Evolutionary conservation across 2,113 vertebrate species (phyloP).

Genomic region (Paraplagusia blochii): DNA sequence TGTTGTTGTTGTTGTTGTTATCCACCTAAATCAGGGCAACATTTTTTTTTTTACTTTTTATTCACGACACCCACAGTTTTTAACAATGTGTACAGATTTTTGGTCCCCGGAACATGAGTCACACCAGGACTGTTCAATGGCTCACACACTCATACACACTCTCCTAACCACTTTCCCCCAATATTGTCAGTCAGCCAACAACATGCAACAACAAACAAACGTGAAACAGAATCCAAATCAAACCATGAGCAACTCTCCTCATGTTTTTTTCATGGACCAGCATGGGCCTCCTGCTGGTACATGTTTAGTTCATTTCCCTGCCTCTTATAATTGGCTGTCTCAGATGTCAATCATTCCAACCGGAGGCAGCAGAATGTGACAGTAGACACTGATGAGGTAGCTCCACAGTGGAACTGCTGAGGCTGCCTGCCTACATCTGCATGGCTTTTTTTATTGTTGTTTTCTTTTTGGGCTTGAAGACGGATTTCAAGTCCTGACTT

Average conservation of each 20-base stretch:
- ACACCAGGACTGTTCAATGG: neutral
- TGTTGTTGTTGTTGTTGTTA: too few species aligned
- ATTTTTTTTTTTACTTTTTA: too few species aligned
- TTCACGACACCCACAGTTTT: neutral
- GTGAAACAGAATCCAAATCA: constrained; percentile 54
- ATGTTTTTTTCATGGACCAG: constrained; percentile 65
- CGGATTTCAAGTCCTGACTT: constrained; percentile 9
- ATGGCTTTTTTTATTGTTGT: too few species aligned
- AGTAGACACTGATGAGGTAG: constrained; percentile 12
- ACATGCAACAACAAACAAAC: constrained; percentile 50
- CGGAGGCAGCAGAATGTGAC: constrained; percentile 33
- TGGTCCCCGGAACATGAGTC: neutral
- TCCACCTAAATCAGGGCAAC: too few species aligned
- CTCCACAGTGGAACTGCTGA: constrained; percentile 9
- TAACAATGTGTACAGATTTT: neutral
- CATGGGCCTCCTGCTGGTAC: constrained; percentile 22
- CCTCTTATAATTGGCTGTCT: constrained; percentile 65
- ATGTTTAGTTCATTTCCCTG: constrained; percentile 39
- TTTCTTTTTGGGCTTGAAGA: constrained; percentile 1
- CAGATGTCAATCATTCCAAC: constrained; percentile 52
- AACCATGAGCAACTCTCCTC: constrained; percentile 34
- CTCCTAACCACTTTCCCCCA: constrained; percentile 38
- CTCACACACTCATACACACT: constrained; percentile 1
- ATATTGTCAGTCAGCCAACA: constrained; percentile 49
- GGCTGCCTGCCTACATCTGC: constrained; percentile 1